phyloP scores from a whole-genome alignment of 1,140 invertebrate species.

The Drosophila arizonae region DNA sequence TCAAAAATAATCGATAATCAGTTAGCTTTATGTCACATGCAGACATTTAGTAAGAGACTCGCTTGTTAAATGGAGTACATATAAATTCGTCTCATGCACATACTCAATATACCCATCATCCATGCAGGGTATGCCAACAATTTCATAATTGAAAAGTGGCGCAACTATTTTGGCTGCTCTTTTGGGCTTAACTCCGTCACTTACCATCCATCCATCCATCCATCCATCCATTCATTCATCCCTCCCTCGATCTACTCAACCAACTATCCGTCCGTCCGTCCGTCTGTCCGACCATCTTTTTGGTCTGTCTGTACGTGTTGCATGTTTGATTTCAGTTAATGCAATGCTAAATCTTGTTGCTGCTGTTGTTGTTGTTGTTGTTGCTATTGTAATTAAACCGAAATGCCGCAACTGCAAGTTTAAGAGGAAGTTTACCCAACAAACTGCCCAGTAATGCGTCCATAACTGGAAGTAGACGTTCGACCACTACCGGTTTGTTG shows the following conservation, averaged over 20 bases:
- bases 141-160: conserved; percentile 79
- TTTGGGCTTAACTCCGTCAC: conserved; percentile 40
- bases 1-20: not conserved
- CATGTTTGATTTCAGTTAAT: conserved; percentile 71
- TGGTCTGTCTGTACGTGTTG: conserved; percentile 55
- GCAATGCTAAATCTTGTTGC: conserved; percentile 66
- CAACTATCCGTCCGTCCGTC: conserved; percentile 26
- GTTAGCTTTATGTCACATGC: no score
- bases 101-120: not conserved
- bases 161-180: conserved; percentile 66
- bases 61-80: no score
- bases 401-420: conserved; percentile 25
- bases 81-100: no score
- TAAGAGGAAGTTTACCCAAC: conserved; percentile 42
- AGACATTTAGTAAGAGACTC: no score
- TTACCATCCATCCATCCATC: conserved; percentile 26
- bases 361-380: conserved; percentile 43
- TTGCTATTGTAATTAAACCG: conserved; percentile 49
- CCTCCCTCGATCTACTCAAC: conserved; percentile 34
- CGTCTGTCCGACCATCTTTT: conserved; percentile 15
- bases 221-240: conserved; percentile 33
- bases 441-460: conserved; percentile 13
- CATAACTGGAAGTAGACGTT: not conserved
- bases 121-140: conserved; percentile 32
- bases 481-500: not conserved